Evolutionary conservation across 2,113 vertebrate genomes (phyloP), one percentile per base, ranked within the genome.

Genomic region (Phyllostomus discolor): DNA sequence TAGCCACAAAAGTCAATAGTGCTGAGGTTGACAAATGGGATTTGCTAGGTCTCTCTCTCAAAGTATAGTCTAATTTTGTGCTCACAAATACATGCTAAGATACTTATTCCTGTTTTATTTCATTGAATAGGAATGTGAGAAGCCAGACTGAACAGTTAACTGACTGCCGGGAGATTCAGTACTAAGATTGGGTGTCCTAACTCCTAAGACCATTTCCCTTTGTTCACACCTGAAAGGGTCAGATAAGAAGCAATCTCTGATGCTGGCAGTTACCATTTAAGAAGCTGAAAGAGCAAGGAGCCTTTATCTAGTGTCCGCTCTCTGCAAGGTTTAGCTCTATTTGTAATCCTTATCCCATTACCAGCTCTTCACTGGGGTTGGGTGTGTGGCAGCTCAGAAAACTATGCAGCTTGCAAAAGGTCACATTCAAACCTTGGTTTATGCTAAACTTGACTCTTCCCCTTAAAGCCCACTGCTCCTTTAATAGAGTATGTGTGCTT

Each of bases 251-350:
- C 50, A 43, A 24, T 35, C 52, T 17, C 83, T 43, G 67, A 81
- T n/a, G 11, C n/a, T 0, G 5, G 20, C 31, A 70, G 66, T 31
- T 41, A 57, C n/a, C 2, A 1, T 31, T 46, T 52, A 87, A 31
- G n/a, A 76, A 38, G 33, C 1, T 26, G 20, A 67, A 46, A 35
- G 75, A 57, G 50, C 28, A 14, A 75, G 4, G 46, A 43, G 5
- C 15, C 3, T 78, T 46, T n/a, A 33, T 26, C 2, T 38, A 26
- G 48, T 8, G 62, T 31, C 62, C 0, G 2, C 15, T 4, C 2
- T 54, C 52, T 78, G 69, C 20, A 31, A 33, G 48, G 9, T 50
- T 72, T n/a, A 67, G 38, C 7, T 7, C 2, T 24, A 31, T 54
- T 54, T 12, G 20, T 82, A 38, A 57, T n/a, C 50, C 28, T 48